These are phyloP conservation scores for Myioborus miniatus DNA, from an alignment of 2,797 vertebrate genomes.

Conservation along the genomic window DNA sequence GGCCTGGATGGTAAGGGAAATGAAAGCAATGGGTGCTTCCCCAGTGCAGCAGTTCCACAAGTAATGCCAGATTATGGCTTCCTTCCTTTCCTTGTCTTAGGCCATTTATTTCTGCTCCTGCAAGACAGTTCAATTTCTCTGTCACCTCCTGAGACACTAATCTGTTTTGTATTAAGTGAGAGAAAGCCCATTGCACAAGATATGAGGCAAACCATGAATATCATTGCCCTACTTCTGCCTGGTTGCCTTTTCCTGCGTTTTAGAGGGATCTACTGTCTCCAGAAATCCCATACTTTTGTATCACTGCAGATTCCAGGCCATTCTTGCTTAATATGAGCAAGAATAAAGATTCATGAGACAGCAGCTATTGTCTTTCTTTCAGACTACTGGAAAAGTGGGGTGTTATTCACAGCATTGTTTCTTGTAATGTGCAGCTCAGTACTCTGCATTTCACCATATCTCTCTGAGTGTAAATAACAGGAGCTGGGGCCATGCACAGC, in stretches of 20 bases:
- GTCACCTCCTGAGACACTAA: not conserved
- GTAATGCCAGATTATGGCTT: not conserved
- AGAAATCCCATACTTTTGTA: not conserved
- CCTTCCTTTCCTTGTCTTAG: not conserved
- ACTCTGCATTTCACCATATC: not conserved
- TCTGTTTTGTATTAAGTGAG: not conserved
- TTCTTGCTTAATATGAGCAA: not conserved
- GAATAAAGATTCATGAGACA: not conserved
- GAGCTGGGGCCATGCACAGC: not conserved
- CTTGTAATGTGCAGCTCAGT: not conserved
- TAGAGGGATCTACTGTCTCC: not conserved
- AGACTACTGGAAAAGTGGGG: not conserved
- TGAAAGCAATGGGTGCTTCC: not conserved
- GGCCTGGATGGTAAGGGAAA: not conserved
- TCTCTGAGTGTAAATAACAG: not conserved
- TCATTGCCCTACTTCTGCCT: not conserved
- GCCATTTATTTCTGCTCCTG: not conserved
- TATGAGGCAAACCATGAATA: not conserved
- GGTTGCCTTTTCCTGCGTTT: not conserved
- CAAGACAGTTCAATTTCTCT: not conserved
- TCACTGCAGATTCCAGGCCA: not conserved
- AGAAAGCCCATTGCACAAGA: not conserved
- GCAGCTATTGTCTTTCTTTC: not conserved
- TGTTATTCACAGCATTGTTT: not conserved
- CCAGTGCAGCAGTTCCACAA: not conserved